Evolutionary conservation across 2,113 vertebrate genomes (phyloP).

Genomic region (Ia io): DNA sequence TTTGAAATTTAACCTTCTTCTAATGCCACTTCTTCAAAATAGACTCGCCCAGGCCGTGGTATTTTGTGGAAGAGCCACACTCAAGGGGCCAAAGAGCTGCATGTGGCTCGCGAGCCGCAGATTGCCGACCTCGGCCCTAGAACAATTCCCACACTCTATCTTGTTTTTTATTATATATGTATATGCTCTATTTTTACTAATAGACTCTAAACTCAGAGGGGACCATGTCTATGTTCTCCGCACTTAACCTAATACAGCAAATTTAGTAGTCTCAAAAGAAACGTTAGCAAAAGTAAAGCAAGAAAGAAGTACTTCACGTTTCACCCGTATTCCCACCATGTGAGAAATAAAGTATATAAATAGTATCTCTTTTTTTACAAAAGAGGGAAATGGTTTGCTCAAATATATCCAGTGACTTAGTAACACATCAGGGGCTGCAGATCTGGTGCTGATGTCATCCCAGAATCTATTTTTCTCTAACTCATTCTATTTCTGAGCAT

Average conservation of each 20-base stretch:
- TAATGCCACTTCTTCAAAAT: too few relatives aligned
- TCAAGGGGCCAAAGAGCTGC: too few relatives aligned
- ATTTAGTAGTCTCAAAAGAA: background rate
- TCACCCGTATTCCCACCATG: background rate
- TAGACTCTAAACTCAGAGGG: background rate
- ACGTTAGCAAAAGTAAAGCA: background rate
- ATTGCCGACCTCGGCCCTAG: too few relatives aligned
- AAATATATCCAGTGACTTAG: background rate
- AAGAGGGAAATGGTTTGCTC: background rate
- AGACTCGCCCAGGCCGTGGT: too few relatives aligned
- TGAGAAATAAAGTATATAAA: background rate
- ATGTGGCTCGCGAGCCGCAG: too few relatives aligned
- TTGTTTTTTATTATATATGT: background rate
- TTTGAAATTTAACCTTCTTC: too few relatives aligned
- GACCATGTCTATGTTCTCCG: background rate
- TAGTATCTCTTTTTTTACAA: background rate
- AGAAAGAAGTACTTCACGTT: background rate
- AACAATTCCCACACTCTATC: background rate
- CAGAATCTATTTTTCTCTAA: background rate
- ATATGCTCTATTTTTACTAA: background rate
- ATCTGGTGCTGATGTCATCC: background rate
- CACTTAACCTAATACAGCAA: background rate
- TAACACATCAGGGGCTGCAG: background rate
- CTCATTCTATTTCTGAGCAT: background rate
- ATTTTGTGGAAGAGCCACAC: too few relatives aligned